Base-by-base conservation (phyloP, 2,888 invertebrate species). In the Epinotia ramella region DNA sequence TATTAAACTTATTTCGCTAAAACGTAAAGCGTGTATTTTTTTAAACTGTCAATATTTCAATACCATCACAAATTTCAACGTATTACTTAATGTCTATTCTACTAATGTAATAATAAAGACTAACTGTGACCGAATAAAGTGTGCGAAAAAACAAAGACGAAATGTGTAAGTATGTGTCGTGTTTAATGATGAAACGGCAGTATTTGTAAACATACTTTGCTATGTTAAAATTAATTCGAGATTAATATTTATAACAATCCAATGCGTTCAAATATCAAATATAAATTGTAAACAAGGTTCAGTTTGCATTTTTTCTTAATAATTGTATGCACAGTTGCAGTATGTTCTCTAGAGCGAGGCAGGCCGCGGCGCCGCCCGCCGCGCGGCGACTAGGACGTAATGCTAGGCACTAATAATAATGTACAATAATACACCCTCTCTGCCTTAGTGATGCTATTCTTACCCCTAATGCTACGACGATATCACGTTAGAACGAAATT, bases 371-470 rank as follows among this genome's bases (percentile, higher is more conserved):
- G 59, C 59, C 28, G 46, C 33, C 62, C 28, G 66, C 49, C 66
- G 81, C 84, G 82, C 80, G 82, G 84, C 82, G 83, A 69, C 82
- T 90, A 90, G 87, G 81, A 84, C 69, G 83, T 88, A 89, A 87
- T 80, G 73, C 86, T 91, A 91, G 88, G 87, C 87, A 87, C 86
- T 89, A 87, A 87, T 89, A 86, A 86, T 87, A 84, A 87, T 92
- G 92, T 93, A 93, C 92, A 93, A 92, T 93, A 91, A 90, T 90
- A 89, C 91, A 92, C 92, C 92, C 92, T 91, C 89, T 92, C 91
- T 92, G 93, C 93, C 93, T 93, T 93, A 93, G 92, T 91, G 90
- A 92, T 84, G 93, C 93, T 92, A 91, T 89, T 89, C 89, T 91
- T 89, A 91, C 81, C 87, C 91, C 87, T 89, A 87, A 90, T 86